phyloP scores from a whole-genome alignment of 2,888 invertebrate genomes.

The Aphodius granarius region DNA sequence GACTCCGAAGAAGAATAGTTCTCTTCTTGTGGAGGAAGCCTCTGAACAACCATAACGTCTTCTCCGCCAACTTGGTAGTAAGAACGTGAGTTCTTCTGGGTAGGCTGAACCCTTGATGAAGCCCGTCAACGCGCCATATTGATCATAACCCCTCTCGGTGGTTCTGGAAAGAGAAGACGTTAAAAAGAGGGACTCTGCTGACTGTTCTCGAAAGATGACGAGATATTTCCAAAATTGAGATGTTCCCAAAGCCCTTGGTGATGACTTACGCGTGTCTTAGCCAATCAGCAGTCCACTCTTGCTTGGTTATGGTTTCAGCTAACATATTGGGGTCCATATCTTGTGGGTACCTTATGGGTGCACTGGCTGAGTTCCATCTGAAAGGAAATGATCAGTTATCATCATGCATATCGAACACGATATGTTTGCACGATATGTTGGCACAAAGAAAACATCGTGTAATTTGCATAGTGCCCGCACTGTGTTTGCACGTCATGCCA shows the following conservation, averaged over 20 bases:
- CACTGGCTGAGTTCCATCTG: constrained; percentile 61
- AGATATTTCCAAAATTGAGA: neutral
- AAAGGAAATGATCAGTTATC: too few species aligned
- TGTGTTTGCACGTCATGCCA: too few species aligned
- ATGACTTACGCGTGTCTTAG: constrained; percentile 56
- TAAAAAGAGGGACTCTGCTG: neutral
- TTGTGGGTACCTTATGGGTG: constrained; percentile 57
- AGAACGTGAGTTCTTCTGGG: constrained; percentile 52
- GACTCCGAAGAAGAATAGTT: constrained; percentile 42
- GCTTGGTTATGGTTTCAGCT: constrained; percentile 59
- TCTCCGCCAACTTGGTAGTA: constrained; percentile 51
- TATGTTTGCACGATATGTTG: too few species aligned
- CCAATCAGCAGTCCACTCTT: constrained; percentile 64
- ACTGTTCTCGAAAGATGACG: neutral
- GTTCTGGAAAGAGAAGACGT: constrained; percentile 34
- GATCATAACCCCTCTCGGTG: constrained; percentile 58
- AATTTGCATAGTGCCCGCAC: too few species aligned
- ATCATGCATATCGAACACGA: too few species aligned
- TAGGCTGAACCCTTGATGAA: constrained; percentile 56
- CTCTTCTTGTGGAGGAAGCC: constrained; percentile 37
- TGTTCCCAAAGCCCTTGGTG: neutral
- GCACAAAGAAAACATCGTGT: too few species aligned
- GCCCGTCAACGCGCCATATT: constrained; percentile 66
- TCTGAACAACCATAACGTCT: constrained; percentile 40
- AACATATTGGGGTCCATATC: constrained; percentile 60